Evolutionary conservation across 1,140 invertebrate species (phyloP), one percentile per base, ranked within the genome.

Genomic region (Platyscapa corneri): DNA sequence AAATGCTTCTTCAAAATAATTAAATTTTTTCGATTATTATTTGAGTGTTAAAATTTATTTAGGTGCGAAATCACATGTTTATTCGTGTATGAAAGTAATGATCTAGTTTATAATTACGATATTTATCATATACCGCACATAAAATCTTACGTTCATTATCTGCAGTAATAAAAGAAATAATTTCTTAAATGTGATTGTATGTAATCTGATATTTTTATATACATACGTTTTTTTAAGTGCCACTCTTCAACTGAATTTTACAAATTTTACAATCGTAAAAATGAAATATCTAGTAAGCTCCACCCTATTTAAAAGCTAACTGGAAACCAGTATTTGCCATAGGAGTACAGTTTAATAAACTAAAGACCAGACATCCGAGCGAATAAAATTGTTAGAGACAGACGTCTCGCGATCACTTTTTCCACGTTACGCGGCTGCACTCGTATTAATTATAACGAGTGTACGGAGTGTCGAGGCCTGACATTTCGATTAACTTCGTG

Each of bases 371-470:
- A 37, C 49, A 37, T 46, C 37, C 27, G 79, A 32, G 80, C 32
- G 80, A 37, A 82, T 53, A 49, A 56, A 74, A 82, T 53, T 34
- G n/a, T 27, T 60, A 65, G 60, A 7, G 60, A 42, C 77, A 74
- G 72, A 37, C 67, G 82, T 56, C 72, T 60, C 34, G 49, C 20
- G 20, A 46, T 65, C 60, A 49, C 14, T 75, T 83, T 76, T 70
- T n/a, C 34, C 34, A 12, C 18, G 46, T 23, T 34, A 23, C 70
- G 46, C 37, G 18, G 27, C 16, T 39, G 77, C 12, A 65, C 23
- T 37, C 42, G 23, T 70, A 67, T 77, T 83, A 65, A 83, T 83
- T 76, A 77, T 83, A 83, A 77, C 60, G 23, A 82, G 81, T n/a
- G 27, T n/a, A 39, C 77, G 6, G 56, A 81, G 30, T 82, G 65